Base-by-base conservation (phyloP, 1,140 invertebrate species). In the Drepana arcuata region DNA sequence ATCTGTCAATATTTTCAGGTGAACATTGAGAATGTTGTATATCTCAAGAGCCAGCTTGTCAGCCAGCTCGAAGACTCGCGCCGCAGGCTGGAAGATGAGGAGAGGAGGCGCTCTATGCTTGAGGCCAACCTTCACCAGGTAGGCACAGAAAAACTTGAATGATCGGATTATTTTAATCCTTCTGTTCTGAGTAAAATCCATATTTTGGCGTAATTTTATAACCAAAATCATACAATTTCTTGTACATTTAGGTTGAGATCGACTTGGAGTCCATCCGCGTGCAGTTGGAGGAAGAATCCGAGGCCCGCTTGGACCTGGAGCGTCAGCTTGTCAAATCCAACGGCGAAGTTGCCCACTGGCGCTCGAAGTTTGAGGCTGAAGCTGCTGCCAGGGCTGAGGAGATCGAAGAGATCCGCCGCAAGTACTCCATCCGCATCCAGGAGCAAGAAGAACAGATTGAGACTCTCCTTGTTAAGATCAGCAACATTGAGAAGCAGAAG, bases 371-470 rank as follows among this genome's bases (percentile, higher is more conserved):
- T 79, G 95, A 97, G 78, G 89, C 93, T 45, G 96, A 98, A 83
- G 92, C 91, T 48, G 86, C 89, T 49, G 93, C 95, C 52, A 93
- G 95, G 51, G 91, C 90, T 40, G 96, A 98, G 79, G 96, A 98
- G 85, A 91, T 96, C 43, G 95, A 97, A 71, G 95, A 97, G 85
- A 84, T 96, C 58, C 91, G 94, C 52, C 92, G 94, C 72, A 97
- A 97, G 82, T 96, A 96, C 86, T 89, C 90, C 48, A 87, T 90
- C 51, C 93, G 95, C 67, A 95, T 97, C 61, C 92, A 94, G 61
- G 96, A 98, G 83, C 94, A 96, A 65, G 96, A 98, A 81, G 96
- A 98, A 84, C 95, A 97, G 71, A 95, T 98, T 63, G 95, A 96
- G 78, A 89, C 90, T 39, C 88, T 97, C 46, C 87, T 97, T 51